A percentile compares a stretch with the other conserved stretches of the same genome.
phyloP scores from a whole-genome alignment of 2,888 invertebrate species.

The Drosophila anceps region DNA sequence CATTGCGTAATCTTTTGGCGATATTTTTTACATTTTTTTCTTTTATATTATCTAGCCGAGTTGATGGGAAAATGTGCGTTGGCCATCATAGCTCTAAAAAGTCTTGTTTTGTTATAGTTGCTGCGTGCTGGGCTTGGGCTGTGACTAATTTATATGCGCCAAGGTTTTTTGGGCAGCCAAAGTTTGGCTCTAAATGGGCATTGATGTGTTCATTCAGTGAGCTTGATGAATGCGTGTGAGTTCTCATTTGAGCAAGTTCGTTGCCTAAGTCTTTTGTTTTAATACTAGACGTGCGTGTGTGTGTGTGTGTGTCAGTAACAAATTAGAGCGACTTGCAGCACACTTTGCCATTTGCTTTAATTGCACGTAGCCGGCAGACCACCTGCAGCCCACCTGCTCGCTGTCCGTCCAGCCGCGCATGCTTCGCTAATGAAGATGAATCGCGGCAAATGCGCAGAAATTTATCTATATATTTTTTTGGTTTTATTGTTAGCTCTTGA shows the following conservation, averaged over 20 bases:
- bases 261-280: conserved; percentile 72
- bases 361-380: conserved; percentile 27
- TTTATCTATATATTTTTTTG: conserved; percentile 2
- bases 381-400: conserved; percentile 19
- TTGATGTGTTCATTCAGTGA: conserved; percentile 78
- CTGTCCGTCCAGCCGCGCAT: neutral
- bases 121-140: conserved; percentile 14
- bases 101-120: conserved; percentile 22
- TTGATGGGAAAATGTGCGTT: conserved; percentile 73
- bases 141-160: conserved; percentile 75
- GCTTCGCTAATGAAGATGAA: conserved; percentile 51
- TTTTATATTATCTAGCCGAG: conserved; percentile 4
- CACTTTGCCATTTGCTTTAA: conserved; percentile 63
- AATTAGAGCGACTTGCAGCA: conserved; percentile 72
- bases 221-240: conserved; percentile 68
- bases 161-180: conserved; percentile 58
- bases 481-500: conserved; percentile 4
- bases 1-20: conserved; percentile 69
- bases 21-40: conserved; percentile 24
- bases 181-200: conserved; percentile 68
- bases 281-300: conserved; percentile 11
- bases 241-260: conserved; percentile 34
- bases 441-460: conserved; percentile 21
- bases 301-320: conserved; percentile 4
- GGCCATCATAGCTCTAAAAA: conserved; percentile 20